Conservation (phyloP, 2,113 vertebrate species). For the Elgaria multicarinata region DNA sequence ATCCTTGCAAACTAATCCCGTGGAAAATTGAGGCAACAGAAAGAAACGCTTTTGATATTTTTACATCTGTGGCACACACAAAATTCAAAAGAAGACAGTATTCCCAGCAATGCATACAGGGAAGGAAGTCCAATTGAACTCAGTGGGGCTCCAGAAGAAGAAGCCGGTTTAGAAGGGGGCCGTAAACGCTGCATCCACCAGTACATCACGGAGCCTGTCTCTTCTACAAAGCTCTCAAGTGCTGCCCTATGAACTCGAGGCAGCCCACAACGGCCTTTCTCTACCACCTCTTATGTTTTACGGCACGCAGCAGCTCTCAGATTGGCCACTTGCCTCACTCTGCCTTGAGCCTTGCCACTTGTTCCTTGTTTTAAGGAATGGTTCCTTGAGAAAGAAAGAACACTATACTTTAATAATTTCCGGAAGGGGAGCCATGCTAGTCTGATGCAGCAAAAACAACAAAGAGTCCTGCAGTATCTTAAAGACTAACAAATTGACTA, state of each 20-base stretch:
- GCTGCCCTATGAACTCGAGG: not conserved
- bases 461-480: not conserved
- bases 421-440: not conserved
- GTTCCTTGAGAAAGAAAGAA: not conserved
- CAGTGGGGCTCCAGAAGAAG: not conserved
- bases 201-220: not conserved
- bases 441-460: not conserved
- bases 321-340: not conserved
- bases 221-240: not conserved
- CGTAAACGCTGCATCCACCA: not conserved
- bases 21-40: not conserved
- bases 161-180: slow-evolving; percentile 2
- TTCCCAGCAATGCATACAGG: not conserved
- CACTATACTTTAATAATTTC: not conserved
- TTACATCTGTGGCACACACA: not conserved
- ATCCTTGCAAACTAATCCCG: not conserved
- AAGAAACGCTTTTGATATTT: not conserved
- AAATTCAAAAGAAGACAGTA: not conserved
- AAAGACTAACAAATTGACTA: not conserved
- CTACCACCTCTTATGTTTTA: not conserved
- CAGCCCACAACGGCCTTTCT: not conserved
- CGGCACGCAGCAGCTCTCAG: not conserved
- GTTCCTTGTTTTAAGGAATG: not conserved
- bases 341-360: not conserved
- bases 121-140: not conserved